These are phyloP conservation scores for Sycobia sp. DNA, from an alignment of 1,140 invertebrate genomes.

Conservation along the genomic window DNA sequence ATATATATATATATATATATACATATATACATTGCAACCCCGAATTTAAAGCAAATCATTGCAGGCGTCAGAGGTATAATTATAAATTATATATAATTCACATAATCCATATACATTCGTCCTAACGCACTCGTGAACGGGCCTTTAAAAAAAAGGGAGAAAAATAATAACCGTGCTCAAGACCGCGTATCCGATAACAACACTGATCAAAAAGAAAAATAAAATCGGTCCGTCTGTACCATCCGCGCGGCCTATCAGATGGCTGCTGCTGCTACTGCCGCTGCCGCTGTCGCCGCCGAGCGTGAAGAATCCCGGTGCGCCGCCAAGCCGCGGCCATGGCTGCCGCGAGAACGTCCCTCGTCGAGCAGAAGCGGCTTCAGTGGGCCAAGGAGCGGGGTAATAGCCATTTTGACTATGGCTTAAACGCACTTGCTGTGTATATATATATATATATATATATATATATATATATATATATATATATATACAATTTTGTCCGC, in stretches of 20 bases:
- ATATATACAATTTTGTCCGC: too few species aligned
- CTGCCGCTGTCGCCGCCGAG: background rate
- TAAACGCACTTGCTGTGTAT: too few species aligned
- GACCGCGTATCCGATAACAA: background rate
- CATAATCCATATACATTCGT: too few species aligned
- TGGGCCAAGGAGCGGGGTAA: conserved; percentile 77
- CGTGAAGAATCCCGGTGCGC: background rate
- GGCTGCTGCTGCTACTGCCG: too few species aligned
- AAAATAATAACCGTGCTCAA: too few species aligned
- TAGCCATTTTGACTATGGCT: background rate
- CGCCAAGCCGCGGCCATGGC: conserved; percentile 20
- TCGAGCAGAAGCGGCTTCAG: conserved; percentile 76
- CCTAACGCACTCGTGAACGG: too few species aligned
- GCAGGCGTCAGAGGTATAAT: too few species aligned
- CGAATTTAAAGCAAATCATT: too few species aligned
- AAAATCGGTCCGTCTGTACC: background rate
- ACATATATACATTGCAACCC: too few species aligned
- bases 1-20: too few species aligned
- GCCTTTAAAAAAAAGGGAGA: too few species aligned
- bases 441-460: background rate
- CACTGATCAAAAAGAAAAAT: background rate
- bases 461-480: background rate
- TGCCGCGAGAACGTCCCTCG: conserved; percentile 63
- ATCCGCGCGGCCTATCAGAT: background rate
- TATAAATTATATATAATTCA: too few species aligned